Conservation (phyloP, 2,888 invertebrate genomes). For the Heliconius charithonia region DNA sequence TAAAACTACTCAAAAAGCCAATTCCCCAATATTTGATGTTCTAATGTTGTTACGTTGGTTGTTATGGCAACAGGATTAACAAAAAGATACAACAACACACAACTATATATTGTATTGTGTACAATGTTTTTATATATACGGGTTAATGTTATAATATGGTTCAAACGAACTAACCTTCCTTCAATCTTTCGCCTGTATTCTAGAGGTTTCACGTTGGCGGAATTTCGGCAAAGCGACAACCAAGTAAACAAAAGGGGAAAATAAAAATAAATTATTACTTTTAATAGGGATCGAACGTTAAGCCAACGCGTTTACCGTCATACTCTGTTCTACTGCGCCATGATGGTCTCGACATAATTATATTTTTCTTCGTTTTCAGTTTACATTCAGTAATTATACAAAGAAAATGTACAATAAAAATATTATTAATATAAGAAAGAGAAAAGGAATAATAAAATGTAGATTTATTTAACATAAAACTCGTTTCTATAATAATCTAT, state of each 20-base stretch:
- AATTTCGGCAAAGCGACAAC: background rate
- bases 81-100: background rate
- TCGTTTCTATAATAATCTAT: background rate
- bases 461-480: background rate
- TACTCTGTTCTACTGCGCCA: no score
- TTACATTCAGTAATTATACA: no score
- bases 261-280: background rate
- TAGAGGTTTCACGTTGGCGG: background rate
- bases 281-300: background rate
- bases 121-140: no score
- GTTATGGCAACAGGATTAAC: constrained; percentile 23
- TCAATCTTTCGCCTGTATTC: background rate
- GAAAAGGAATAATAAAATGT: background rate
- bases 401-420: background rate
- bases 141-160: no score
- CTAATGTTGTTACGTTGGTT: constrained; percentile 7
- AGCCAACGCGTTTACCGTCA: no score
- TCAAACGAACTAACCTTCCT: no score
- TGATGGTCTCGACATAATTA: no score
- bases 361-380: background rate
- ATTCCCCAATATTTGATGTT: background rate
- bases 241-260: background rate
- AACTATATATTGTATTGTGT: no score
- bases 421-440: background rate
- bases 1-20: background rate